Evolutionary conservation across 2,113 vertebrate genomes (phyloP), one percentile per base, ranked within the genome.

Genomic region (Pseudorhombus dupliciocellatus): DNA sequence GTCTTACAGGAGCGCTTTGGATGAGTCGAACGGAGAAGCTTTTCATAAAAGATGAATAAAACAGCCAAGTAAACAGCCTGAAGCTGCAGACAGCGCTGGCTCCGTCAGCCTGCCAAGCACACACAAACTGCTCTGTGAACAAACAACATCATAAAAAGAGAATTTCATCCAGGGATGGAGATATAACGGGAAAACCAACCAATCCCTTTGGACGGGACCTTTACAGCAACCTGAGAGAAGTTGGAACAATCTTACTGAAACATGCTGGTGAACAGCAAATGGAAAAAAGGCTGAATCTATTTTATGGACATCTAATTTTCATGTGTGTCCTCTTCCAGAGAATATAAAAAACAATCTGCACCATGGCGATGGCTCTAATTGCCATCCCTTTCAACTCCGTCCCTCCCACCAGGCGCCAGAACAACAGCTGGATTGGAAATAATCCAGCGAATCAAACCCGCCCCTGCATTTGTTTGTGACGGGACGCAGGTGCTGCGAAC

Each of bases 361-460:
- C 31, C 71, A 59, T 10, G 12, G 54, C 1, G 14, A 21, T 44
- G 60, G 28, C 40, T 65, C 66, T 7, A 69, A 69, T 60, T 11
- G 34, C 34, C 34, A 11, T 3, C 10, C 34, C 34, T 37, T 12
- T 37, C 34, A 37, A 37, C 34, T 37, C 34, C 34, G 34, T 1
- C 34, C 34, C 70, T 62, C 73, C 67, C 46, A 83, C 55, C 2
- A 37, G 66, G 59, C 56, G 56, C 31, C 21, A 40, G 50, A 77
- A 71, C 60, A 81, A 76, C 86, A 87, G 79, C 81, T 83, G 79
- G 62, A 83, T 26, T 77, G 80, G 83, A 85, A 79, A 62, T 31
- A 25, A 56, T 69, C 84, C 78, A 80, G 59, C 59, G 37, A 80
- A 79, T 84, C 79, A 74, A 25, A 83, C 34, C 60, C 4, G 42